phyloP scores from a whole-genome alignment of 2,888 invertebrate species.

The Mythimna loreyi region DNA sequence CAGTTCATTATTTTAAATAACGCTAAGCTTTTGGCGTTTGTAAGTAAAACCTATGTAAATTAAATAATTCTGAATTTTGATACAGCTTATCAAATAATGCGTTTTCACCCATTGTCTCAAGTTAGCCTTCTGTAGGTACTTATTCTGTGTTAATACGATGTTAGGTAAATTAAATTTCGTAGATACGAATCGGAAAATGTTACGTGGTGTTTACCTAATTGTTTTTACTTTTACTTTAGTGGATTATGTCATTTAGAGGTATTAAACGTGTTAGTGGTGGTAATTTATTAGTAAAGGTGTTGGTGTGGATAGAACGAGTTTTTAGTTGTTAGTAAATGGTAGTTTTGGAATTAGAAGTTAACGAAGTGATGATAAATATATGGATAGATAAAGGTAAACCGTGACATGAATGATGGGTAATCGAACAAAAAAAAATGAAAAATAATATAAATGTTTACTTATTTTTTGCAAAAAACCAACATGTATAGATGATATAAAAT shows the following conservation, averaged over 20 bases:
- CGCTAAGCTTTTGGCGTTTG: too few species aligned
- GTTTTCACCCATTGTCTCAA: neutral
- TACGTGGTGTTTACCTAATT: constrained; percentile 57
- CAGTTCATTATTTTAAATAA: too few species aligned
- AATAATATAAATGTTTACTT: neutral
- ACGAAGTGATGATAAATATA: neutral
- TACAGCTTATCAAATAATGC: too few species aligned
- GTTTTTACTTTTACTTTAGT: constrained; percentile 44
- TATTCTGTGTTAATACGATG: constrained; percentile 59
- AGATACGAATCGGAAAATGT: constrained; percentile 71
- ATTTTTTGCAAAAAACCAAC: too few species aligned
- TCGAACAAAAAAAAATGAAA: neutral
- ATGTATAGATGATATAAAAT: neutral
- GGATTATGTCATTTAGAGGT: constrained; percentile 46
- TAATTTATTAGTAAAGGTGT: constrained; percentile 47
- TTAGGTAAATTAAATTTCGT: constrained; percentile 79
- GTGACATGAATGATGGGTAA: neutral
- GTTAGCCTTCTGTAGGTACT: constrained; percentile 11
- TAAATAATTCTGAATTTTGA: neutral
- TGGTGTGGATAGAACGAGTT: constrained; percentile 8
- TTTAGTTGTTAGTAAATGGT: constrained; percentile 12
- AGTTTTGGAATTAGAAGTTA: neutral
- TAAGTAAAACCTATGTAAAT: too few species aligned
- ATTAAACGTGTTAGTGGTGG: constrained; percentile 21
- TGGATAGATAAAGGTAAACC: neutral